phyloP scores from a whole-genome alignment of 1,140 invertebrate species.

The silkworm (Bombyx mori) region ASM3026992v2 NC_085120.1:10555501-10556000 shows the following conservation, averaged over 20 bases:
- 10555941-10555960: neutral
- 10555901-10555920: conserved; percentile 1
- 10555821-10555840: conserved; percentile 6
- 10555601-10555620: conserved; percentile 15
- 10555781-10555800: conserved; percentile 6
- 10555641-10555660: conserved; percentile 14
- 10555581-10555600: conserved; percentile 13
- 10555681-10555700: conserved; percentile 10
- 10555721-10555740: conserved; percentile 10
- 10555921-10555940: conserved; percentile 5
- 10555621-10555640: conserved; percentile 4
- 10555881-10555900: neutral
- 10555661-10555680: conserved; percentile 6
- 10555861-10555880: neutral
- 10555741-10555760: conserved; percentile 10
- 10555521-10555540: conserved; percentile 17
- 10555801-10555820: conserved; percentile 4
- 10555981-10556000: conserved; percentile 5
- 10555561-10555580: conserved; percentile 12
- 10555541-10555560: conserved; percentile 17
- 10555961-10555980: conserved; percentile 2
- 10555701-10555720: conserved; percentile 13
- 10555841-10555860: neutral
- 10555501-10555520: conserved; percentile 18
- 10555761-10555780: conserved; percentile 4